These are phyloP conservation scores for Cephus sareptanus DNA, from an alignment of 2,888 invertebrate species.

Conservation along the genomic window DNA sequence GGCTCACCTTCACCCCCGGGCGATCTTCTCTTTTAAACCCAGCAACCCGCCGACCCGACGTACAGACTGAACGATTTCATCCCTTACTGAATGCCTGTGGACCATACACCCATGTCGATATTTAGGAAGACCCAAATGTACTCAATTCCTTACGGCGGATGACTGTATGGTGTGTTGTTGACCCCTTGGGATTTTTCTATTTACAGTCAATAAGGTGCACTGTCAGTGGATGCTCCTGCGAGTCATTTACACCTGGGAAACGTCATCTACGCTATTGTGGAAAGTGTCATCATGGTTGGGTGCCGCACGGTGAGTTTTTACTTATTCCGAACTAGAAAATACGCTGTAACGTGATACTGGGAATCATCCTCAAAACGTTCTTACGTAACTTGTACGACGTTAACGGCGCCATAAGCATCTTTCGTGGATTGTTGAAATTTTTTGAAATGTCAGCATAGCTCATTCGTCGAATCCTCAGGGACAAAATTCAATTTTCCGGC, in stretches of 20 bases:
- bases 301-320: conserved; percentile 76
- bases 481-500: conserved; percentile 64
- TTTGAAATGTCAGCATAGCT: conserved; percentile 60
- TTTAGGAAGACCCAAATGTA: neutral
- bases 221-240: conserved; percentile 74
- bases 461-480: conserved; percentile 58
- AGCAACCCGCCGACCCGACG: conserved; percentile 14
- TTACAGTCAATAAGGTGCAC: conserved; percentile 77
- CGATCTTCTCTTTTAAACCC: conserved; percentile 43
- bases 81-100: too few species aligned
- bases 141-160: neutral
- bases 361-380: neutral
- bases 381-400: neutral
- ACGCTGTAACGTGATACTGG: neutral
- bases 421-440: conserved; percentile 22
- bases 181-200: conserved; percentile 16
- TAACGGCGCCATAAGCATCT: neutral
- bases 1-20: conserved; percentile 26
- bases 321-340: neutral
- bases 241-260: conserved; percentile 78
- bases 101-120: neutral
- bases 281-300: conserved; percentile 80
- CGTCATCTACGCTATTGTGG: conserved; percentile 76
- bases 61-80: neutral
- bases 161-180: neutral